A percentile compares a stretch with the other conserved stretches of the same genome.
Conservation (phyloP, 2,888 invertebrate genomes). For the Isoperla grammatica region DNA sequence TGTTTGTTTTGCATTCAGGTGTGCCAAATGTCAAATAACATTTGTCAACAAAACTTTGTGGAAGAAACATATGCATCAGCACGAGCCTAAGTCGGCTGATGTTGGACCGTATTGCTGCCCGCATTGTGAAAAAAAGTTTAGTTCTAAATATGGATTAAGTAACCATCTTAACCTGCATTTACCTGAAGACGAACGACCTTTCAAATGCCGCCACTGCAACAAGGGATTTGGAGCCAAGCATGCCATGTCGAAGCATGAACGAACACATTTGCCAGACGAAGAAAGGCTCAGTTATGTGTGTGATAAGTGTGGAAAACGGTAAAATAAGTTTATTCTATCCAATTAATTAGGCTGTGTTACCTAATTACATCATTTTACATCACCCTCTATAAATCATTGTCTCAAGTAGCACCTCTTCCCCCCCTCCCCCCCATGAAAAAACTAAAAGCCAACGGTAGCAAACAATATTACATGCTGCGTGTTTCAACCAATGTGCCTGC, state of each 20-base stretch:
- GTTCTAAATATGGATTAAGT: constrained; percentile 9
- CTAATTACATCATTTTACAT: background rate
- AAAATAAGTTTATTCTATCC: no score
- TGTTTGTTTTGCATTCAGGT: constrained; percentile 7
- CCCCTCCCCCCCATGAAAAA: no score
- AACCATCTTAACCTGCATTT: constrained; percentile 17
- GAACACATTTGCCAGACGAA: constrained; percentile 23
- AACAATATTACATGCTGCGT: no score
- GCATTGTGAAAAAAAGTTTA: constrained; percentile 8
- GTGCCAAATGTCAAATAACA: constrained; percentile 10
- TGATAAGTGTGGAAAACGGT: constrained; percentile 24
- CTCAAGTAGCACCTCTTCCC: no score
- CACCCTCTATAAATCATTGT: background rate
- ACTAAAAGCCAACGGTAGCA: no score
- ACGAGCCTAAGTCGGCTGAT: background rate
- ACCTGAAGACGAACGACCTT: constrained; percentile 19
- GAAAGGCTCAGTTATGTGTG: constrained; percentile 20
- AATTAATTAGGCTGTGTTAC: background rate
- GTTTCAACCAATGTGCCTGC: no score
- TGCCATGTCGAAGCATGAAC: constrained; percentile 18
- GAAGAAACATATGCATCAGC: background rate
- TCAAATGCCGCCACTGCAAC: constrained; percentile 16
- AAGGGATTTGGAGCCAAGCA: constrained; percentile 21
- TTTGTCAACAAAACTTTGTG: background rate
- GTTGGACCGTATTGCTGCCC: constrained; percentile 2